phyloP scores from a whole-genome alignment of 2,113 vertebrate genomes.

The Gymnarchus niloticus region DNA sequence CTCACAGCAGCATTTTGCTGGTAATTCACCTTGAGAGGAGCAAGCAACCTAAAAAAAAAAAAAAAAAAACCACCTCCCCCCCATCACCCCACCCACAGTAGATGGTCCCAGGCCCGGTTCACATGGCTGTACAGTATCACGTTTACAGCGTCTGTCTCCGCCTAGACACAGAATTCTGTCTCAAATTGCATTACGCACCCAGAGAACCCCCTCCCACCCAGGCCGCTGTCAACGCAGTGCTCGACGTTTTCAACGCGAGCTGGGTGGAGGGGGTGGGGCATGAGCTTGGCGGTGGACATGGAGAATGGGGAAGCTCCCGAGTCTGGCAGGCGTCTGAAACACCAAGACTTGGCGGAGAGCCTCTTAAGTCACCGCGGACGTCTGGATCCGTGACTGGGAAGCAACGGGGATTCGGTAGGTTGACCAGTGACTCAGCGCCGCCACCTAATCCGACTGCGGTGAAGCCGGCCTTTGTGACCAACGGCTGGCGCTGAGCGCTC shows the following conservation, averaged over 20 bases:
- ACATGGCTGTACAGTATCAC: too few species aligned
- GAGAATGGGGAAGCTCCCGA: not conserved
- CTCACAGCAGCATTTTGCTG: not conserved
- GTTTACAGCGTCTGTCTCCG: too few species aligned
- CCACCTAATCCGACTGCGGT: slow-evolving; percentile 3
- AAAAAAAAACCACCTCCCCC: too few species aligned
- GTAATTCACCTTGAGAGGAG: not conserved
- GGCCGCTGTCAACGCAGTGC: too few species aligned
- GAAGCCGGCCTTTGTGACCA: not conserved
- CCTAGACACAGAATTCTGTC: too few species aligned
- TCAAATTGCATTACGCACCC: too few species aligned
- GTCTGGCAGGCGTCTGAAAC: not conserved
- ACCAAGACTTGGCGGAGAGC: not conserved
- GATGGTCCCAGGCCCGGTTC: too few species aligned
- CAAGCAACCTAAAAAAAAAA: not conserved
- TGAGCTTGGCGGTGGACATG: not conserved
- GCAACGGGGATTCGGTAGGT: not conserved
- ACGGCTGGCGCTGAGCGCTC: not conserved
- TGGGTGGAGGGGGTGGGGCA: not conserved
- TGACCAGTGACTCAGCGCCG: not conserved
- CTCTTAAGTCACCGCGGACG: not conserved
- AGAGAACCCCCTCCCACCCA: too few species aligned
- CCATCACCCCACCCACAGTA: too few species aligned
- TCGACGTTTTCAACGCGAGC: not conserved
- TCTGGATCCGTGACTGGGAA: not conserved